Evolutionary conservation across 1,140 invertebrate genomes (phyloP), one percentile per base, ranked within the genome.

Genomic region (Nymphalis io): DNA sequence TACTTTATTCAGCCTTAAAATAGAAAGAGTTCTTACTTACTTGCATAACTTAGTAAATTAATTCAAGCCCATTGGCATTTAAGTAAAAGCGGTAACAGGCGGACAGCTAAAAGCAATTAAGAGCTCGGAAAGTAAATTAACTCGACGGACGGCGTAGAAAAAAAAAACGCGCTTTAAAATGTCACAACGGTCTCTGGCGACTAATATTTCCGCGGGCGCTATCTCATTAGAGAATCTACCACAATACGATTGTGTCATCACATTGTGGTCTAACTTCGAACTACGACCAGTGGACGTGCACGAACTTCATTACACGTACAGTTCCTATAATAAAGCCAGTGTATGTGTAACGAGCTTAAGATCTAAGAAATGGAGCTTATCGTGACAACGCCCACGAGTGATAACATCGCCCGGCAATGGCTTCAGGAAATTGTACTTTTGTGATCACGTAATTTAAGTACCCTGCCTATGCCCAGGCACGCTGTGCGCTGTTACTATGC

Each of bases 361-460:
- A 77, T 71, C 70, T 67, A 74, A 79, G 73, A 79, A 76, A 81
- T 79, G 74, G 60, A 74, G 74, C 75, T 82, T 82, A 83, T 86
- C 83, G 81, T 82, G 80, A 82, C 75, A 78, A 79, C 85, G 81
- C 82, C 83, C 76, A 81, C 85, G 75, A 64, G 59, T 73, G 81
- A 87, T 84, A 83, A 70, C 76, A 86, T 86, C 85, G 73, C 75
- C 39, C 63, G 67, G 76, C 80, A 84, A 84, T 82, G 79, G 70
- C 71, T 69, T 63, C 69, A 78, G 62, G 77, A 81, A 88, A 88
- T 85, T 84, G 77, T 81, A 78, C 71, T 74, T 82, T 74, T 76
- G 73, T 65, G 68, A 70, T 65, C 68, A 65, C 61, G 68, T 70
- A 70, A 60, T 53, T 60, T 65, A 60, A 70, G 61, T 58, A 64